phyloP scores from a whole-genome alignment of 2,888 invertebrate genomes.

The Synanthedon tipuliformis region DNA sequence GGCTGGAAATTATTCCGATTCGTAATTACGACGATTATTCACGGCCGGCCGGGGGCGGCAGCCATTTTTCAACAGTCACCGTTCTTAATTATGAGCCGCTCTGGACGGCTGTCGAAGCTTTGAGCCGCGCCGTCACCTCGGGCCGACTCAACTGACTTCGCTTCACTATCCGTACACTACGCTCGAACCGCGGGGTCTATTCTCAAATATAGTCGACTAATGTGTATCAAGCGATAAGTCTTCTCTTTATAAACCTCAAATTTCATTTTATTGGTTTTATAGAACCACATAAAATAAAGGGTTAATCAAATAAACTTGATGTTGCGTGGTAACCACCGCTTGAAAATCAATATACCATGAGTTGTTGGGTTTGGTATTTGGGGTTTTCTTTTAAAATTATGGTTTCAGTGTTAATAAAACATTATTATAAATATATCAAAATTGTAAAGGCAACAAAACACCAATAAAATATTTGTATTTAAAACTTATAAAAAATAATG shows the following conservation, averaged over 20 bases:
- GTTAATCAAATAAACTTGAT: no score
- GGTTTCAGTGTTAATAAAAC: no score
- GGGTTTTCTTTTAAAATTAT: no score
- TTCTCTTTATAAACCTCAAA: neutral
- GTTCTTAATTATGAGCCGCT: conserved; percentile 69
- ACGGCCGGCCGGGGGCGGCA: conserved; percentile 70
- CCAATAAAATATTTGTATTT: no score
- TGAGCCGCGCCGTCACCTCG: conserved; percentile 67
- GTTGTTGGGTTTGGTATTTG: no score
- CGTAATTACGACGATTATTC: conserved; percentile 71
- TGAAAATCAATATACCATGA: no score
- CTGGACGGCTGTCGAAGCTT: conserved; percentile 70
- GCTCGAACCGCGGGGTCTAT: conserved; percentile 16
- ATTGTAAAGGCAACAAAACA: no score
- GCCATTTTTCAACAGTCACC: conserved; percentile 71
- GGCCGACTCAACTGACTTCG: conserved; percentile 31
- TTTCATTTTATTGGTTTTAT: no score
- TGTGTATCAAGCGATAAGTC: neutral
- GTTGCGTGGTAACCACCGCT: no score
- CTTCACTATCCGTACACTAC: conserved; percentile 36
- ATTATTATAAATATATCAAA: no score
- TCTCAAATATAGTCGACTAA: conserved; percentile 1
- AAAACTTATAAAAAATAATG: no score
- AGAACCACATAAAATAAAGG: no score
- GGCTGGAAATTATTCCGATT: conserved; percentile 70